phyloP scores from a whole-genome alignment of 2,797 vertebrate genomes.

The Enteromius viviparus region DNA sequence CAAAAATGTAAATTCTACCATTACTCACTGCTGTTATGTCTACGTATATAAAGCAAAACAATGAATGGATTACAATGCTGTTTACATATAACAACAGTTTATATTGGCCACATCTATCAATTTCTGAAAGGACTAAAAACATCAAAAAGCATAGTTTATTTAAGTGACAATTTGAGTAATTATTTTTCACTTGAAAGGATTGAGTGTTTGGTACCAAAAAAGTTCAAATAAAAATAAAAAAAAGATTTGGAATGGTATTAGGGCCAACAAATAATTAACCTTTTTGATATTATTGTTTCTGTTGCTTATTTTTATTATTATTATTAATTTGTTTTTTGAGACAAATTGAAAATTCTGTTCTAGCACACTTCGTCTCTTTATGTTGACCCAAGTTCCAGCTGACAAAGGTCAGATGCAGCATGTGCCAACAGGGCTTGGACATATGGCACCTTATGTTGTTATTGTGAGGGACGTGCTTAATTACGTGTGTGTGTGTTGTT shows the following conservation, averaged over 20 bases:
- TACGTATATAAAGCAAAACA: neutral
- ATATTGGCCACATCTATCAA: neutral
- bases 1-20: neutral
- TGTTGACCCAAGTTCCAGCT: slow-evolving; percentile 1
- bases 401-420: slow-evolving; percentile 39
- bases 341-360: neutral
- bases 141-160: neutral
- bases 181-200: neutral
- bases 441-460: slow-evolving; percentile 29
- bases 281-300: too few species aligned
- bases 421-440: neutral
- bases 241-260: neutral
- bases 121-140: neutral
- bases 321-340: neutral
- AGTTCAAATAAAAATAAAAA: neutral
- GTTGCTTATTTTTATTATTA: neutral
- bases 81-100: neutral
- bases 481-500: neutral
- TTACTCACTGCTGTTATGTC: neutral
- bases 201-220: neutral
- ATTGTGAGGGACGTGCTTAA: slow-evolving; percentile 22
- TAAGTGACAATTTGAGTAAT: neutral
- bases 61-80: neutral
- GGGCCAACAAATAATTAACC: neutral
- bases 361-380: neutral